These are phyloP conservation scores for Panulirus ornatus DNA, from an alignment of 1,140 invertebrate genomes.

Conservation along the genomic window DNA sequence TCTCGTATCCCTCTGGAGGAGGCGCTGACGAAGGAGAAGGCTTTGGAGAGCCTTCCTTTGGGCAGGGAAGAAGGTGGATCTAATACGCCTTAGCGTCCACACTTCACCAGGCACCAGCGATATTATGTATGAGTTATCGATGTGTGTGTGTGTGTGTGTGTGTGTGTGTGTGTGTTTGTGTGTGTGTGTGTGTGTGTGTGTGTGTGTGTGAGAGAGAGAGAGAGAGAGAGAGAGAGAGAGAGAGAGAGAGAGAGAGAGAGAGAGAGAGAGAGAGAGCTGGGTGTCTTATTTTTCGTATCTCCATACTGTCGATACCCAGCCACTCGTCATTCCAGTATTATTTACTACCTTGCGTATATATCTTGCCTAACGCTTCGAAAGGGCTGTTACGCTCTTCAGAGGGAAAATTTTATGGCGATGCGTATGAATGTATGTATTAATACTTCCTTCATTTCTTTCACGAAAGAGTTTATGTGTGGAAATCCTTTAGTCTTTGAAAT, in stretches of 20 bases:
- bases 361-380: constrained; percentile 6
- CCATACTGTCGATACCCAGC: not conserved
- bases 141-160: no score
- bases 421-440: not conserved
- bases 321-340: not conserved
- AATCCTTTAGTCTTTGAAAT: no score
- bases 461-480: no score
- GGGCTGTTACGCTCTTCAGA: not conserved
- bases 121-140: no score
- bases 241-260: not conserved
- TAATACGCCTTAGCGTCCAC: no score
- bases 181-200: constrained; percentile 9
- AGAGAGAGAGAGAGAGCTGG: no score
- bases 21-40: no score
- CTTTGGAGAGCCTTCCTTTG: no score
- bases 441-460: not conserved
- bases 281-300: constrained; percentile 15
- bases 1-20: no score
- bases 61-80: no score
- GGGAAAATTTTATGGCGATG: constrained; percentile 4
- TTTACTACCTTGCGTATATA: not conserved
- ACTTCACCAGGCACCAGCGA: no score
- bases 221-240: not conserved
- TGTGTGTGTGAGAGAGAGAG: not conserved
- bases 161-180: not conserved